Evolutionary conservation across 2,888 invertebrate species (phyloP), one percentile per base, ranked within the genome.

Genomic region (Pachycephus smyrnensis): DNA sequence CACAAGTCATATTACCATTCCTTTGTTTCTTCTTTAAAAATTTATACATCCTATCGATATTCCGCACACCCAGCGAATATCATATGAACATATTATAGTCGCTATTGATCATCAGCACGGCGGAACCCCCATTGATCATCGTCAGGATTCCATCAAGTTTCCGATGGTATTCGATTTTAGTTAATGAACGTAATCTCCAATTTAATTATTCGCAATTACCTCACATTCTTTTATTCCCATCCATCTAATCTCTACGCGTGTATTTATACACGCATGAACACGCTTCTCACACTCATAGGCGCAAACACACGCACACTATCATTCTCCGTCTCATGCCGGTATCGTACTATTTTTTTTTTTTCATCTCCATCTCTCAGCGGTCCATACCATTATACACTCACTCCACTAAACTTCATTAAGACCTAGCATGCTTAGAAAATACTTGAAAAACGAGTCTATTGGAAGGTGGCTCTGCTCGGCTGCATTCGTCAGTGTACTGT

Each of bases 391-490:
- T 82, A 83, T 81, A 84, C 84, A 85, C 82, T 83, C 87, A 86
- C 86, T 86, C 84, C 87, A 85, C 85, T 85, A 84, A 84, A 83
- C 80, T 84, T 85, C 78, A 82, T 82, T 87, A 88, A 89, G 85
- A 89, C 84, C 88, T 89, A 89, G 85, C 88, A 89, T 89, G 87
- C 89, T 91, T 91, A 90, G 88, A 90, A 91, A 91, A 91, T 90
- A 89, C 86, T 89, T 90, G 87, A 89, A 90, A 89, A 91, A 87
- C 85, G 87, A 90, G 88, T 89, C 86, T 88, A 88, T 88, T 90
- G 88, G 88, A 90, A 89, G 88, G 88, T 90, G 88, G 88, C 88
- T 86, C 82, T 82, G 80, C 81, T 85, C 82, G 81, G 79, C 77
- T 85, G 82, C 82, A 81, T 84, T 84, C 83, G 79, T 87, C 86